Evolutionary conservation across 1,140 invertebrate genomes (phyloP), one percentile per base, ranked within the genome.

Genomic region (Drosophila pectinifera): DNA sequence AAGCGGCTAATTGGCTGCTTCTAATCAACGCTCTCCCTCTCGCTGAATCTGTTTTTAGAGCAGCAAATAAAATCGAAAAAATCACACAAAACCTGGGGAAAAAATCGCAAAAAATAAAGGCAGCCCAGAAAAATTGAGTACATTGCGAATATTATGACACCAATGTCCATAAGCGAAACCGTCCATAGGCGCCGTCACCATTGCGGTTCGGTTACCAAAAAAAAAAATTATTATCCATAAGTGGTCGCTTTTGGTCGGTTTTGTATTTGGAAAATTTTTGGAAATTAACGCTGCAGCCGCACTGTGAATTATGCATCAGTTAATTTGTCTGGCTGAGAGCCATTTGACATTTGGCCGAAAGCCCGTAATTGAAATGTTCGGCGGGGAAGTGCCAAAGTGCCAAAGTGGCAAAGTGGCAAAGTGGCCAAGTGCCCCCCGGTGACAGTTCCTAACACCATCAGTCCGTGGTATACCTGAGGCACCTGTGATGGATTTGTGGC

Each of bases 291-390:
- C 22, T 36, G 65, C 67, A 55, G 64, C 67, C 24, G 6, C 67
- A 70, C 31, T 57, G 58, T 78, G 67, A 78, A 78, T 78, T 36
- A 78, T 78, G 75, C 75, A 78, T 78, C 41, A 48, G 48, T 73
- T 78, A 59, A 78, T 78, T 78, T 70, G 26, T 56, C 59, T 67
- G 57, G 22, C 14, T 26, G 58, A 22, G 45, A 38, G 45, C 62
- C 62, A 58, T 48, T 58, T 58, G 43, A 48, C 68, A 57, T 72
- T 49, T 72, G 46, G 65, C 28, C 68, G 41, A 51, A 42, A 59
- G 31, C 31, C 18, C 49, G 49, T 70, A 70, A 70, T 72, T 70
- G 65, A 73, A 70, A 70, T 31, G 53, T 69, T 36, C 18, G 41
- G 2, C 39, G 67, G 69, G 67, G 67, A 70, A 70, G 67, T 70